Conservation (phyloP, 1,140 invertebrate species). For the Drosophila persimilis region DNA sequence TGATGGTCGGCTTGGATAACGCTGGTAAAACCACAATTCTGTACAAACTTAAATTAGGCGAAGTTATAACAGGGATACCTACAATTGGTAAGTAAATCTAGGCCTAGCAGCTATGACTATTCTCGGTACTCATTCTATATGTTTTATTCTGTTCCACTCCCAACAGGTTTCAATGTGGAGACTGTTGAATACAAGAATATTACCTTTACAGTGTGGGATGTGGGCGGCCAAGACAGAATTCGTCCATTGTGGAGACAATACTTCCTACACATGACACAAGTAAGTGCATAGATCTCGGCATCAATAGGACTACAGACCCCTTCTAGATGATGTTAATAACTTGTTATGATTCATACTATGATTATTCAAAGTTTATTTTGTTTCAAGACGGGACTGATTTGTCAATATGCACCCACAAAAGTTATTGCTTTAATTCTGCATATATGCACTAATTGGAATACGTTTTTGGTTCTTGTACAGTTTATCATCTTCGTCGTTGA, state of each 20-base stretch:
- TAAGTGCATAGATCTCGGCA: constrained; percentile 65
- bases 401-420: constrained; percentile 2
- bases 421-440: too few relatives aligned
- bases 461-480: constrained; percentile 80
- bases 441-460: too few relatives aligned
- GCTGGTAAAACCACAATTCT: constrained; percentile 99
- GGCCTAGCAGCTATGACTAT: too few relatives aligned
- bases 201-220: constrained; percentile 96
- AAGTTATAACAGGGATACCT: constrained; percentile 99
- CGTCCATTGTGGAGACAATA: constrained; percentile 93
- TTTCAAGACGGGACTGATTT: constrained; percentile 81
- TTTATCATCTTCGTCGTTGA: constrained; percentile 99
- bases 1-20: constrained; percentile 99
- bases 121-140: not conserved
- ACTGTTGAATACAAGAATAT: constrained; percentile 98
- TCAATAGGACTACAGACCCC: not conserved
- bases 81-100: constrained; percentile 93
- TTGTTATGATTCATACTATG: constrained; percentile 64
- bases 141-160: constrained; percentile 55
- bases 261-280: constrained; percentile 88
- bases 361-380: constrained; percentile 76
- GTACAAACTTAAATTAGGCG: constrained; percentile 99
- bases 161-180: constrained; percentile 94
- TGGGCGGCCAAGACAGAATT: constrained; percentile 91
- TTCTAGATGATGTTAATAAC: constrained; percentile 72